Conservation (phyloP, 2,797 vertebrate genomes). For the Rallus crepitans region DNA sequence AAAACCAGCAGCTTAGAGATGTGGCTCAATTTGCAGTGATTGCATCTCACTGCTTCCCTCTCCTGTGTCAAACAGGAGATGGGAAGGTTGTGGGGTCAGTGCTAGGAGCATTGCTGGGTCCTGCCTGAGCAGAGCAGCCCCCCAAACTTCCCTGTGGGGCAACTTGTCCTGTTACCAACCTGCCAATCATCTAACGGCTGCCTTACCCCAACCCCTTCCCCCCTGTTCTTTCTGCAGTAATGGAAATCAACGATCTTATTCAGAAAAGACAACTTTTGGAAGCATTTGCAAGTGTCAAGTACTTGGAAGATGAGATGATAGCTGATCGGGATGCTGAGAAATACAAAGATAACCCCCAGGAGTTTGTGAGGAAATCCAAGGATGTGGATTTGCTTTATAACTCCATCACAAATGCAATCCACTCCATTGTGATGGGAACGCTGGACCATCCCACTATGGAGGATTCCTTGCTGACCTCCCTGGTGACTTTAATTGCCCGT, state of each 20-base stretch:
- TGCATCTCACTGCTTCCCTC: neutral
- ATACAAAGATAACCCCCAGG: conserved; percentile 65
- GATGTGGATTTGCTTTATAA: conserved; percentile 87
- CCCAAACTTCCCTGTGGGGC: neutral
- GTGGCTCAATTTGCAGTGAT: neutral
- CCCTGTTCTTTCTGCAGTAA: conserved; percentile 77
- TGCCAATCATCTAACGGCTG: neutral
- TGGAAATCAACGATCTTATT: conserved; percentile 90
- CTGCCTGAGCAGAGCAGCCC: neutral
- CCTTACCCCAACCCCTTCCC: neutral
- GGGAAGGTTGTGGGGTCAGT: neutral
- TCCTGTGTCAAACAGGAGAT: neutral
- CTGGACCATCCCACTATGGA: conserved; percentile 73
- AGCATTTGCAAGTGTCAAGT: conserved; percentile 85
- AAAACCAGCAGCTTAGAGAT: neutral
- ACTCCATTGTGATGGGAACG: conserved; percentile 81
- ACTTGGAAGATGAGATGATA: conserved; percentile 80
- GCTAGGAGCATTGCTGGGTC: neutral
- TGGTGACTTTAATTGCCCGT: conserved; percentile 82
- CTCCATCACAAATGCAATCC: conserved; percentile 74
- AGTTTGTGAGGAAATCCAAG: conserved; percentile 81
- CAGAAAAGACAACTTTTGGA: conserved; percentile 82
- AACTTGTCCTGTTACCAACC: neutral
- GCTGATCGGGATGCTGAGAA: conserved; percentile 60
- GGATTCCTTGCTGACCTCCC: conserved; percentile 65